Evolutionary conservation across 2,113 vertebrate genomes (phyloP).

Genomic region (Thamnophis sirtalis): DNA sequence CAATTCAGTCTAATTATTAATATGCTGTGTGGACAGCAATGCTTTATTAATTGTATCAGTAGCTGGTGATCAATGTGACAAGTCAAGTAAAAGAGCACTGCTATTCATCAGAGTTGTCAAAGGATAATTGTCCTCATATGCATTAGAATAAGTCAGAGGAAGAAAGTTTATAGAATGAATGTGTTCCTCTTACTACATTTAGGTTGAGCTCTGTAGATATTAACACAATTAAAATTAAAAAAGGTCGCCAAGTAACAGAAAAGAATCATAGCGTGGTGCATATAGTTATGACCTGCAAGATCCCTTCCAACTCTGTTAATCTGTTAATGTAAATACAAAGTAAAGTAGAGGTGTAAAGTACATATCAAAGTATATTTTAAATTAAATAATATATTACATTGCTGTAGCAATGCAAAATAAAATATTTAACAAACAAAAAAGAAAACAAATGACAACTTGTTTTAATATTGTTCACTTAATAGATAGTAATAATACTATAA

Average conservation of each 20-base stretch:
- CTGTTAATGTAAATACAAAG: background rate
- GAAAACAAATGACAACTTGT: background rate
- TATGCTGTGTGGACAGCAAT: slow-evolving; percentile 44
- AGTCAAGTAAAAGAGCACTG: slow-evolving; percentile 60
- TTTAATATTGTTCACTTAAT: slow-evolving; percentile 26
- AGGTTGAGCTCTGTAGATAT: slow-evolving; percentile 5
- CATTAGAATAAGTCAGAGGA: slow-evolving; percentile 44
- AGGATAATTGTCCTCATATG: slow-evolving; percentile 60
- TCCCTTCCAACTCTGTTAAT: no score
- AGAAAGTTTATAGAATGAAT: slow-evolving; percentile 31
- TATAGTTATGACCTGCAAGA: background rate
- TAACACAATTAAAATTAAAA: slow-evolving; percentile 36
- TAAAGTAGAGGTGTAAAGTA: background rate
- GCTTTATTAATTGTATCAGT: slow-evolving; percentile 63
- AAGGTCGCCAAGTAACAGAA: slow-evolving; percentile 10
- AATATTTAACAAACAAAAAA: slow-evolving; percentile 2
- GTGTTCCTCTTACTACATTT: slow-evolving; percentile 24
- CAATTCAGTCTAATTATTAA: slow-evolving; percentile 55
- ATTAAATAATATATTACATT: background rate
- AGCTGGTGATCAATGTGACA: slow-evolving; percentile 62
- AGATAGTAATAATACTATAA: background rate
- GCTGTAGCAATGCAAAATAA: background rate
- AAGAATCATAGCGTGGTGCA: background rate
- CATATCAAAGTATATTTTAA: slow-evolving; percentile 11
- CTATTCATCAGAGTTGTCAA: slow-evolving; percentile 62